Conservation (phyloP, 2,888 invertebrate genomes). For the Andrena praecox region DNA sequence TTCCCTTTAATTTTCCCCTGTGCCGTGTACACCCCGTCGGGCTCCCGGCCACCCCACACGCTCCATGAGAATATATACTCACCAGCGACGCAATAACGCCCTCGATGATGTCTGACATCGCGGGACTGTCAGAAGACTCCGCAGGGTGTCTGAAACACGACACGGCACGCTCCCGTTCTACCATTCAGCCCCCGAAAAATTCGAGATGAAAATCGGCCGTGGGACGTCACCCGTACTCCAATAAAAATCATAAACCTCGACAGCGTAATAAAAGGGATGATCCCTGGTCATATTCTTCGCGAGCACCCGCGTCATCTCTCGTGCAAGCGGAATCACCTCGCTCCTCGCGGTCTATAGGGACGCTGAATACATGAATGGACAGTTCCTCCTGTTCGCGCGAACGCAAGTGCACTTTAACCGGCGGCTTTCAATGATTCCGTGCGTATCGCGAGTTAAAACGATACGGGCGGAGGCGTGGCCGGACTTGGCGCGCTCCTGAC, state of each 20-base stretch:
- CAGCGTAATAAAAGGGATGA: background rate
- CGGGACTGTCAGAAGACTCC: constrained; percentile 25
- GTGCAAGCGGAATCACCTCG: background rate
- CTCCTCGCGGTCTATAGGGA: background rate
- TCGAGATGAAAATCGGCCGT: constrained; percentile 11
- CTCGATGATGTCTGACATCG: constrained; percentile 58
- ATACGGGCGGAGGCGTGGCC: background rate
- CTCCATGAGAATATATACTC: constrained; percentile 45
- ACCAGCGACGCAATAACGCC: constrained; percentile 55
- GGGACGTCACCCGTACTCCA: constrained; percentile 5
- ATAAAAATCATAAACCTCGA: constrained; percentile 35
- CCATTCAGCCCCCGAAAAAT: constrained; percentile 21
- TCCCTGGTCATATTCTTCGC: background rate
- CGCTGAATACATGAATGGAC: background rate
- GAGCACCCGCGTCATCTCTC: background rate
- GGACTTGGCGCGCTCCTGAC: constrained; percentile 19
- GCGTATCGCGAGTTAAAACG: background rate
- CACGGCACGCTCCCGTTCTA: constrained; percentile 7
- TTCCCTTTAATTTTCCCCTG: constrained; percentile 56
- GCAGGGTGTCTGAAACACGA: constrained; percentile 15
- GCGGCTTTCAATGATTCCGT: constrained; percentile 5
- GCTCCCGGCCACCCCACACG: constrained; percentile 36
- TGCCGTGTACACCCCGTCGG: constrained; percentile 22
- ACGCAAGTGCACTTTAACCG: background rate
- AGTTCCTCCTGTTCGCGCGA: background rate